phyloP scores from a whole-genome alignment of 2,888 invertebrate species.

The Drosophila macrothrix region DNA sequence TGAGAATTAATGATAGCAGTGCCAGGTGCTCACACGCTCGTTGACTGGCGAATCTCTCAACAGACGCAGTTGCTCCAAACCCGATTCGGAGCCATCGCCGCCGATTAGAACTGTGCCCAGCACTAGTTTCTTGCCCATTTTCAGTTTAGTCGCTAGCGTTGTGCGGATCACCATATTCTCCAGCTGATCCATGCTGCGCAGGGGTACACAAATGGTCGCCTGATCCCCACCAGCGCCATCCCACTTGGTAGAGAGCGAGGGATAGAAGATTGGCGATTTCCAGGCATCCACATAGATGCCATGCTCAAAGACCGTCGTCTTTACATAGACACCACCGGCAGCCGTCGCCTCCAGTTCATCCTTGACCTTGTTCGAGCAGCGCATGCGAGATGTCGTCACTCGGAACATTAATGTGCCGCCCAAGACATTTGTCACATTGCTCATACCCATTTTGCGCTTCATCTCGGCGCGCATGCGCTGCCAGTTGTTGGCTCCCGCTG shows the following conservation, averaged over 20 bases:
- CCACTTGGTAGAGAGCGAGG: slow-evolving; percentile 92
- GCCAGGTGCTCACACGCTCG: slow-evolving; percentile 83
- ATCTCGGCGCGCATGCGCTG: slow-evolving; percentile 81
- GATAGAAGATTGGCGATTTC: slow-evolving; percentile 91
- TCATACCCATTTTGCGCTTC: slow-evolving; percentile 82
- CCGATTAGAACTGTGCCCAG: slow-evolving; percentile 83
- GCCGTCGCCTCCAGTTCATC: slow-evolving; percentile 84
- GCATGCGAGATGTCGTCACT: slow-evolving; percentile 83
- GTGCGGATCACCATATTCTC: slow-evolving; percentile 81
- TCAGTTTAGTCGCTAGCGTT: slow-evolving; percentile 84
- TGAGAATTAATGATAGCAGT: slow-evolving; percentile 79
- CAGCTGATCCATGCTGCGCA: slow-evolving; percentile 76
- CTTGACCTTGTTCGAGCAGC: slow-evolving; percentile 85
- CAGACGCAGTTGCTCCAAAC: slow-evolving; percentile 80
- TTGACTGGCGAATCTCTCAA: slow-evolving; percentile 74
- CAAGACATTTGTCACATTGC: slow-evolving; percentile 58
- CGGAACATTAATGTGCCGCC: slow-evolving; percentile 69
- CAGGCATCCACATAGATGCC: slow-evolving; percentile 87
- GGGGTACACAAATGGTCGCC: slow-evolving; percentile 81
- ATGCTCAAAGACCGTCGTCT: slow-evolving; percentile 90
- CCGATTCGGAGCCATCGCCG: slow-evolving; percentile 61
- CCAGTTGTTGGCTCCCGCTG: slow-evolving; percentile 66
- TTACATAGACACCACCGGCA: slow-evolving; percentile 89
- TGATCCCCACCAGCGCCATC: slow-evolving; percentile 85
- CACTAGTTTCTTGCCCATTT: slow-evolving; percentile 84